Evolutionary conservation across 2,888 invertebrate species (phyloP).

Genomic region (Acheta domesticus): DNA sequence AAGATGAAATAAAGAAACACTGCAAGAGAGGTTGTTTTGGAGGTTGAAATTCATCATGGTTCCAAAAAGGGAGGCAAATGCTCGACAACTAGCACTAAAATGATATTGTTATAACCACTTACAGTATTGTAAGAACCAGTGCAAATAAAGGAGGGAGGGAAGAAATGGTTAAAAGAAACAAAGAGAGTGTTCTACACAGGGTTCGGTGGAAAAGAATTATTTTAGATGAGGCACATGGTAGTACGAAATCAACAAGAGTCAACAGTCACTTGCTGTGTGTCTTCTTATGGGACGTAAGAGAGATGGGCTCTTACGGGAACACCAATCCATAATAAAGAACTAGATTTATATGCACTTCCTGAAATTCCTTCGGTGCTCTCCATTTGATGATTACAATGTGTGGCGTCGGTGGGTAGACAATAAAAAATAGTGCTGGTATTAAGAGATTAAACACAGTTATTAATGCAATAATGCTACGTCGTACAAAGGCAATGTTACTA

Average conservation of each 20-base stretch:
- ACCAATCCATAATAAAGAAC: constrained; percentile 90
- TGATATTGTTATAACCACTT: constrained; percentile 88
- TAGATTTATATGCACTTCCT: constrained; percentile 75
- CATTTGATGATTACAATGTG: constrained; percentile 81
- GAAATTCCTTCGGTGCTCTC: constrained; percentile 81
- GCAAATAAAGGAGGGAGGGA: background rate
- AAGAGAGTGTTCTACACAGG: constrained; percentile 66
- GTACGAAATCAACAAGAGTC: too few species aligned
- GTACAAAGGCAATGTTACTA: too few species aligned
- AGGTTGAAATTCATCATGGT: too few species aligned
- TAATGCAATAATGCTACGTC: too few species aligned
- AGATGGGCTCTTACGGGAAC: constrained; percentile 97
- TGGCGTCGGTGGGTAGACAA: constrained; percentile 94
- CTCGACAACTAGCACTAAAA: constrained; percentile 61
- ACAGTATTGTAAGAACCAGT: constrained; percentile 65
- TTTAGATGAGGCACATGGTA: too few species aligned
- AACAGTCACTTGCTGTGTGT: too few species aligned
- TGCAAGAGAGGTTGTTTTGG: too few species aligned
- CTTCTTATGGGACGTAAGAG: too few species aligned
- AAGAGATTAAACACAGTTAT: too few species aligned
- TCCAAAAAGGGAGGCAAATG: constrained; percentile 64
- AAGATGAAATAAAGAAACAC: too few species aligned
- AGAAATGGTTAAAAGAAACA: background rate
- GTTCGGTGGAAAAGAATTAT: too few species aligned
- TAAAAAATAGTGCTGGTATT: too few species aligned